Evolutionary conservation across 2,113 vertebrate species (phyloP).

Genomic region (Montifringilla adamsi): DNA sequence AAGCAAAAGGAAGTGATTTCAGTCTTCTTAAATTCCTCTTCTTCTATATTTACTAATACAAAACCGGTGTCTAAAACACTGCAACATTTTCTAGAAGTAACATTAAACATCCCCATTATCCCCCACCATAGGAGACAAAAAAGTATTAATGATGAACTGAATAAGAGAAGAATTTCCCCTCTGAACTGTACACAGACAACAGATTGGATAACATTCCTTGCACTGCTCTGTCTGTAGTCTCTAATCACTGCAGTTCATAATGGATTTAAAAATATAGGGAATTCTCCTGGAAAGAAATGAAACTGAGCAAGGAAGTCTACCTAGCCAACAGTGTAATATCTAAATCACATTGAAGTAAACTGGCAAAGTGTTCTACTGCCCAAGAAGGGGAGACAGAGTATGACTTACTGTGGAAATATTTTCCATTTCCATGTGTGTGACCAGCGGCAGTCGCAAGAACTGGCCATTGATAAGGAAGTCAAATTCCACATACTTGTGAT

Average conservation of each 20-base stretch:
- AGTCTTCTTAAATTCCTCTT: neutral
- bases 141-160: neutral
- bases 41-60: neutral
- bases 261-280: neutral
- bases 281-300: neutral
- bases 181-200: neutral
- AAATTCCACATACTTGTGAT: slow-evolving; percentile 92
- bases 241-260: neutral
- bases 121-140: neutral
- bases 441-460: slow-evolving; percentile 86
- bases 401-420: slow-evolving; percentile 88
- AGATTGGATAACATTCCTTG: rapidly evolving
- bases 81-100: neutral
- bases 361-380: neutral
- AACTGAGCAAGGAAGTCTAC: neutral
- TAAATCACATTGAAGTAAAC: neutral
- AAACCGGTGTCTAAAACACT: neutral
- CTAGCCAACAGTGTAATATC: neutral
- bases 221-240: neutral
- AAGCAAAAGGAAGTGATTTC: neutral
- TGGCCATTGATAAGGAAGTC: slow-evolving; percentile 95
- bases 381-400: neutral
- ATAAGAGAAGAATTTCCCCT: neutral
- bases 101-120: neutral
- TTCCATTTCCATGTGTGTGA: slow-evolving; percentile 87